Percentiles rank a stretch among this genome's conserved stretches.
Evolutionary conservation across 2,113 vertebrate species (phyloP).

Genomic region (Pachypanchax playfairii): DNA sequence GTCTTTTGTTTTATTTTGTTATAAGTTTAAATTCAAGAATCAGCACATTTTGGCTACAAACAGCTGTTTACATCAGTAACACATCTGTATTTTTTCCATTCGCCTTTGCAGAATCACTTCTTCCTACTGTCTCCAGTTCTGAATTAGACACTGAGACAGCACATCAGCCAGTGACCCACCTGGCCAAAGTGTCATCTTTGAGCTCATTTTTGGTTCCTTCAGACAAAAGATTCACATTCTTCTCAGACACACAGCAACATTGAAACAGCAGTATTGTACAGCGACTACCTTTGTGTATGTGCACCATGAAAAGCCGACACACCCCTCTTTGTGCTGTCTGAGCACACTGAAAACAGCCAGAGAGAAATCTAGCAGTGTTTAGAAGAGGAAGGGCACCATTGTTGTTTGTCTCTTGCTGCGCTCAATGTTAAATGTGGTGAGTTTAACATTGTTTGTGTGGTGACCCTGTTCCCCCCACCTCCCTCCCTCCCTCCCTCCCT

Average conservation of each 20-base stretch:
- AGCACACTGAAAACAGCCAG: conserved; percentile 58
- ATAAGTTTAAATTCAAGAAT: no score
- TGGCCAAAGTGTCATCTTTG: conserved; percentile 53
- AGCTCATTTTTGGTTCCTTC: conserved; percentile 31
- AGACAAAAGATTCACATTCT: conserved; percentile 19
- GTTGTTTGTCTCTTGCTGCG: conserved; percentile 64
- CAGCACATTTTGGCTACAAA: no score
- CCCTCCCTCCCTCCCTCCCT: background rate
- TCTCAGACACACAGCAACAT: background rate
- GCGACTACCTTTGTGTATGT: conserved; percentile 39
- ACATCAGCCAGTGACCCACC: conserved; percentile 56
- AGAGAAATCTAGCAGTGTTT: conserved; percentile 80
- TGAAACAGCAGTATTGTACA: background rate
- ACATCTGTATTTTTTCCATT: no score
- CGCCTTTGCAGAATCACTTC: background rate
- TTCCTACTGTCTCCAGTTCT: background rate
- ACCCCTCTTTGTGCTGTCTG: conserved; percentile 66
- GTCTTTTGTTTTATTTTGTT: no score
- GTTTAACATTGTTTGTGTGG: conserved; percentile 60
- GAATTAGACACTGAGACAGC: conserved; percentile 39
- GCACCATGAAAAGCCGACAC: conserved; percentile 48
- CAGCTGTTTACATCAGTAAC: no score
- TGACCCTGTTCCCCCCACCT: conserved; percentile 10
- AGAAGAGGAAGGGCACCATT: conserved; percentile 62
- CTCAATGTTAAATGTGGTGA: conserved; percentile 64